A percentile compares a stretch with the other conserved stretches of the same genome.
These are phyloP conservation scores for Pectinophora gossypiella DNA, from an alignment of 1,140 invertebrate genomes.

Conservation along the genomic window DNA sequence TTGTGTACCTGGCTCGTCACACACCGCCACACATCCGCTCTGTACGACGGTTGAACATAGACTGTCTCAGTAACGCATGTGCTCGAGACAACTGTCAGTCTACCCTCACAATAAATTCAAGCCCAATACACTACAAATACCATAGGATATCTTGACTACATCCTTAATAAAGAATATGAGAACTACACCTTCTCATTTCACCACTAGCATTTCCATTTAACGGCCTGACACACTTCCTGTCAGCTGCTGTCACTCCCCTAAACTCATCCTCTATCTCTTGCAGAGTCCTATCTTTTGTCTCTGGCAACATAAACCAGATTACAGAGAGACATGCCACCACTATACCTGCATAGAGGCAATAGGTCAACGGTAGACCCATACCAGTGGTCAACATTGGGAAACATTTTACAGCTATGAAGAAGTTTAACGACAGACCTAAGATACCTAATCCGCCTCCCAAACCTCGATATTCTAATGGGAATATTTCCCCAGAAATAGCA, in stretches of 20 bases:
- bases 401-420: slow-evolving; percentile 58
- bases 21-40: too few relatives aligned
- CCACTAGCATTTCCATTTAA: slow-evolving; percentile 25
- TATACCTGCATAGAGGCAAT: slow-evolving; percentile 46
- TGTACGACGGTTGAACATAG: too few relatives aligned
- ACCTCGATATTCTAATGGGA: slow-evolving; percentile 57
- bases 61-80: too few relatives aligned
- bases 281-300: slow-evolving; percentile 60
- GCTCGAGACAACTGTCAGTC: too few relatives aligned
- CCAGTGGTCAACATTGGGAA: slow-evolving; percentile 45
- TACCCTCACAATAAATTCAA: too few relatives aligned
- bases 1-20: too few relatives aligned
- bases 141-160: slow-evolving; percentile 4
- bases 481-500: slow-evolving; percentile 61
- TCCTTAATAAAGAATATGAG: slow-evolving; percentile 46
- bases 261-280: slow-evolving; percentile 62
- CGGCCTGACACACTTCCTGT: slow-evolving; percentile 35
- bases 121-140: not conserved
- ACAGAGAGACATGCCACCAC: slow-evolving; percentile 37
- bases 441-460: slow-evolving; percentile 59
- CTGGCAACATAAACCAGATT: slow-evolving; percentile 53
- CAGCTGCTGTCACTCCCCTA: slow-evolving; percentile 30
- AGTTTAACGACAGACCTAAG: slow-evolving; percentile 48
- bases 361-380: slow-evolving; percentile 50
- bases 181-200: slow-evolving; percentile 35